These are phyloP conservation scores for Sinocyclocheilus anophthalmus DNA, from an alignment of 2,113 vertebrate species.

Conservation along the genomic window DNA sequence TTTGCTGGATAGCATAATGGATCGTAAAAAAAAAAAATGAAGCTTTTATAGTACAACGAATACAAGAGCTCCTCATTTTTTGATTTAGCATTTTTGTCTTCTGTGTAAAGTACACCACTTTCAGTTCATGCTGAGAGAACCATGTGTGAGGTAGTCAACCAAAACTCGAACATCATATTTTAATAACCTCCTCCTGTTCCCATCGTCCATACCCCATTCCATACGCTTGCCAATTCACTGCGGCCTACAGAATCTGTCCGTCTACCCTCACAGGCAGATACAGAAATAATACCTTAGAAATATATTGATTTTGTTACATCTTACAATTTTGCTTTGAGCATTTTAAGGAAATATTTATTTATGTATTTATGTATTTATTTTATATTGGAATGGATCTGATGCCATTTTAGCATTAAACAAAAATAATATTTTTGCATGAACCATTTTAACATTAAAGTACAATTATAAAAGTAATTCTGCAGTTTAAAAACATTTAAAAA, in stretches of 20 bases:
- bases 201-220: too few relatives aligned
- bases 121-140: not conserved
- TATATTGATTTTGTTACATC: not conserved
- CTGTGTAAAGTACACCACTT: not conserved
- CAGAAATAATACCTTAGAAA: not conserved
- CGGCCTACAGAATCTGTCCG: not conserved
- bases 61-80: too few relatives aligned
- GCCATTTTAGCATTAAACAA: not conserved
- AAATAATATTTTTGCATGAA: not conserved
- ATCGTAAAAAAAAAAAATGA: too few relatives aligned
- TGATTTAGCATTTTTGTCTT: not conserved
- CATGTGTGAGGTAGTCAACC: slow-evolving; percentile 21
- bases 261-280: not conserved
- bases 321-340: not conserved
- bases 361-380: not conserved
- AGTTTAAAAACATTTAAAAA: not conserved
- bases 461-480: not conserved
- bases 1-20: too few relatives aligned
- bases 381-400: not conserved
- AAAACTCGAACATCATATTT: slow-evolving; percentile 6
- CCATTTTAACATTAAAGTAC: not conserved
- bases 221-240: not conserved
- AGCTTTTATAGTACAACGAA: too few relatives aligned
- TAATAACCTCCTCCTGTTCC: slow-evolving; percentile 17
- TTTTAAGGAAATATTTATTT: not conserved